Evolutionary conservation across 2,797 vertebrate genomes (phyloP).

Genomic region (Carduelis carduelis): DNA sequence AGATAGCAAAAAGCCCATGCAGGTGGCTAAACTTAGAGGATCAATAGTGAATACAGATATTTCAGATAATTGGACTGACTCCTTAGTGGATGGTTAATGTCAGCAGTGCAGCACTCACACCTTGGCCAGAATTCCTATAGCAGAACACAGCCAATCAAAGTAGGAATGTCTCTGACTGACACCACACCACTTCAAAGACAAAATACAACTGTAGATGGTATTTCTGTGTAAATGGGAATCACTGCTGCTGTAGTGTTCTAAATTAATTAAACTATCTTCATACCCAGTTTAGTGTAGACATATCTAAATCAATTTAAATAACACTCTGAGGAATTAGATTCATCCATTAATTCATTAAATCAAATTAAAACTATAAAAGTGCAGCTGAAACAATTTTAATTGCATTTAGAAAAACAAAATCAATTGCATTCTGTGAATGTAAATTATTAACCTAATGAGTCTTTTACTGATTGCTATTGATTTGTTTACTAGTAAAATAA

Average conservation of each 20-base stretch:
- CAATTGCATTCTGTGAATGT: not conserved
- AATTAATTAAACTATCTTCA: not conserved
- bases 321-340: not conserved
- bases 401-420: not conserved
- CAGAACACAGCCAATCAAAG: not conserved
- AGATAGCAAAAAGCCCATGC: not conserved
- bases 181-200: not conserved
- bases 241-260: not conserved
- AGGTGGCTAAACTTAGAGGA: not conserved
- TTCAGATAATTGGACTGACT: not conserved
- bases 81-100: not conserved
- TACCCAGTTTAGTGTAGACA: not conserved
- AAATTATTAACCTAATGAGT: conserved; percentile 32
- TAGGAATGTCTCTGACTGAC: not conserved
- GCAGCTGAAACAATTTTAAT: not conserved
- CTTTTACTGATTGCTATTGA: not conserved
- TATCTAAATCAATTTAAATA: not conserved
- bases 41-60: not conserved
- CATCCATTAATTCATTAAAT: conserved; percentile 12
- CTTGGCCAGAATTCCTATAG: not conserved
- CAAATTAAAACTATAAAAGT: not conserved
- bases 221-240: not conserved
- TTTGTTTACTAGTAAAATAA: conserved; percentile 6
- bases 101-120: not conserved
- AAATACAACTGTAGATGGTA: not conserved